These are phyloP conservation scores for Typhlichthys eigenmanni DNA, from an alignment of 2,797 vertebrate genomes.

Conservation along the genomic window DNA sequence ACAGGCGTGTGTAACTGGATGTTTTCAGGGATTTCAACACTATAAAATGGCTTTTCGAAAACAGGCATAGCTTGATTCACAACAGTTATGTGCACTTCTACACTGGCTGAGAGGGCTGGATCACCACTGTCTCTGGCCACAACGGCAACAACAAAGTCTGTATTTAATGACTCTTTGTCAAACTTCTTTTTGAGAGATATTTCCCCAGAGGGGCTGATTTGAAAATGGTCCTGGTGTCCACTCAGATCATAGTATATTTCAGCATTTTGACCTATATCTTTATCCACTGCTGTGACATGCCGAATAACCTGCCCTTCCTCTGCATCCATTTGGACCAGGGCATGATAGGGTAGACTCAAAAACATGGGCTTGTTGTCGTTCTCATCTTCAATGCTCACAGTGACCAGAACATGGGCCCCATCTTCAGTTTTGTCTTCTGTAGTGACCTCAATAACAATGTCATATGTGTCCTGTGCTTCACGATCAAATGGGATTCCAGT, in stretches of 20 bases:
- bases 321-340: constrained; percentile 87
- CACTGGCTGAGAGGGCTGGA: constrained; percentile 85
- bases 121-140: constrained; percentile 88
- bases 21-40: constrained; percentile 92
- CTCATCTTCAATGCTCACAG: constrained; percentile 85
- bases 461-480: constrained; percentile 85
- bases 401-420: constrained; percentile 86
- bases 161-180: constrained; percentile 86
- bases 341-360: constrained; percentile 93
- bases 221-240: constrained; percentile 86
- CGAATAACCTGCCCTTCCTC: constrained; percentile 85
- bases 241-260: constrained; percentile 86
- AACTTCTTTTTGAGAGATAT: constrained; percentile 88
- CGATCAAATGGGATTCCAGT: constrained; percentile 93
- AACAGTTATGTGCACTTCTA: constrained; percentile 86
- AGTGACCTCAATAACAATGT: constrained; percentile 91
- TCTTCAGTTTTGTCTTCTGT: constrained; percentile 81
- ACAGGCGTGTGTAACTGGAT: constrained; percentile 89
- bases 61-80: constrained; percentile 95
- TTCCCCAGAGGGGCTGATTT: constrained; percentile 84
- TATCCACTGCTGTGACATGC: constrained; percentile 88
- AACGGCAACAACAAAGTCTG: constrained; percentile 86
- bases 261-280: constrained; percentile 85
- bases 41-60: constrained; percentile 97
- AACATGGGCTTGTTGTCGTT: constrained; percentile 94